Base-by-base conservation (phyloP, 2,797 vertebrate genomes). In the Amphiprion clarkii region DNA sequence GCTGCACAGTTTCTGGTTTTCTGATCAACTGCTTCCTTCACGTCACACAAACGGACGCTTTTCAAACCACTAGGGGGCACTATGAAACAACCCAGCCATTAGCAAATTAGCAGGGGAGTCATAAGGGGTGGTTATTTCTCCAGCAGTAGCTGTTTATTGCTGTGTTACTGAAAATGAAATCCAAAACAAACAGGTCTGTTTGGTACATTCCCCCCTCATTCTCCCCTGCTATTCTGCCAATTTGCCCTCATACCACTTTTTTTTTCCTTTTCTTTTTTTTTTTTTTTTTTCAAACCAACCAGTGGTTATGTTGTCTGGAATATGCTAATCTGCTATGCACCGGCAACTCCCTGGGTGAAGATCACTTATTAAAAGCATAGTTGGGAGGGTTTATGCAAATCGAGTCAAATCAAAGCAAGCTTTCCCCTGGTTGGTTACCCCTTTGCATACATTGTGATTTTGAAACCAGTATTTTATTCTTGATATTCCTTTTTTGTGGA, bases 351-450 rank as follows among this genome's bases (percentile, higher is more conserved):
- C 93, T 90, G 90, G 92, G 90, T 94, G 93, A 90, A 88, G 91
- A 93, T 93, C 93, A 94, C 92, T 93, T 94, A 94, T 94, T 94
- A 94, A 94, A 92, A 93, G 89, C 87, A 90, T 94, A 94, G 91
- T 94, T 94, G 91, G 93, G 86, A 94, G 90, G 93, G 92, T 93
- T 94, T 94, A 94, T 94, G 93, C 89, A 93, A 94, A 94, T 94
- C 27, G 27, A 81, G 76, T 81, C 84, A 90, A 94, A 94, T 94
- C 93, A 94, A 94, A 94, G 93, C 81, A 77, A 90, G 83, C 88
- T 83, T 89, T 89, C 89, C 86, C 86, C 83, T 85, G 88, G 89
- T 91, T 92, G 82, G 89, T 87, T 88, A 89, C 89, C 82, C 73
- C 82, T 83, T 86, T 89, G 88, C 90, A 91, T 90, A 86, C 82